phyloP scores from a whole-genome alignment of 2,797 vertebrate species.

The Vultur gryphus region DNA sequence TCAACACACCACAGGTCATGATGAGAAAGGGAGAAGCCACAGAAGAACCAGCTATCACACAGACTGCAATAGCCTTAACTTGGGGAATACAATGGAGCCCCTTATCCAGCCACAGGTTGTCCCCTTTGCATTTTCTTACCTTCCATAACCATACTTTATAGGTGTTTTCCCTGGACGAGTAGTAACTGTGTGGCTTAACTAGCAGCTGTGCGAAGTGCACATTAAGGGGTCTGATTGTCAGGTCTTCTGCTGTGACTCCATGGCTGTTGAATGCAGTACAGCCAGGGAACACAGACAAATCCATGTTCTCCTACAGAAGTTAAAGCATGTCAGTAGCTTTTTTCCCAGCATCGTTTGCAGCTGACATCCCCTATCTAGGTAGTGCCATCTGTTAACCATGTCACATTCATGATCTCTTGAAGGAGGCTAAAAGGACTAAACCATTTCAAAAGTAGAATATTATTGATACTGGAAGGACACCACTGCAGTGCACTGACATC shows the following conservation, averaged over 20 bases:
- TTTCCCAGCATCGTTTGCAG: not conserved
- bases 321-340: not conserved
- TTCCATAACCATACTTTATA: not conserved
- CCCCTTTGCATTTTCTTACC: not conserved
- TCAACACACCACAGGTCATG: not conserved
- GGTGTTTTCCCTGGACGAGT: not conserved
- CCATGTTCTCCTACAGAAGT: not conserved
- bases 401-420: not conserved
- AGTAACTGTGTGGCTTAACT: not conserved
- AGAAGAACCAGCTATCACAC: not conserved
- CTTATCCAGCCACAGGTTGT: not conserved
- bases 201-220: not conserved
- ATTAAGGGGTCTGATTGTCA: not conserved
- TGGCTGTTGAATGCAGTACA: not conserved
- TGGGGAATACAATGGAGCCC: not conserved
- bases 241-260: not conserved
- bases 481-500: not conserved
- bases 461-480: not conserved
- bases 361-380: not conserved
- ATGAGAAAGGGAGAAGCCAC: not conserved
- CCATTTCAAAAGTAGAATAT: not conserved
- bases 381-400: not conserved
- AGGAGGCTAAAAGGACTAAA: not conserved
- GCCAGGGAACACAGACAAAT: not conserved
- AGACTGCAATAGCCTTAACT: not conserved